A percentile compares a stretch with the other conserved stretches of the same genome.
Conservation (phyloP, 1,140 invertebrate species). For the Anastatus disparis region DNA sequence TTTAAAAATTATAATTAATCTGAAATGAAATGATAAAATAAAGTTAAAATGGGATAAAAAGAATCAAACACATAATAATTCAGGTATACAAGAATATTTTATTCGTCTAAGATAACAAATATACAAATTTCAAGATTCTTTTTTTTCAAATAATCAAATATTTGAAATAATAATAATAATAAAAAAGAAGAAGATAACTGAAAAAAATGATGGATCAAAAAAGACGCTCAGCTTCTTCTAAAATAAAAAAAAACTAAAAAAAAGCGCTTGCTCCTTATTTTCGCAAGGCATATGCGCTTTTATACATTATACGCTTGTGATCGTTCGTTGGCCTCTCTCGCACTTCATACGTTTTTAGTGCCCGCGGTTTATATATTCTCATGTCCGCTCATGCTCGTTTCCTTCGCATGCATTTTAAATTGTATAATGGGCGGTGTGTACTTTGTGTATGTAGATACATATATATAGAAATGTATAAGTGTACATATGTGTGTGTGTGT, state of each 20-base stretch:
- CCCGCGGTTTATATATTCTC: neutral
- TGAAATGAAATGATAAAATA: too few relatives aligned
- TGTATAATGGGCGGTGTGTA: constrained; percentile 18
- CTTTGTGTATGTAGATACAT: too few relatives aligned
- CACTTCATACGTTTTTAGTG: neutral
- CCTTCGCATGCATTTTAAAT: constrained; percentile 28
- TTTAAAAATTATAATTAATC: too few relatives aligned
- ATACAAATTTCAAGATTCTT: constrained; percentile 60
- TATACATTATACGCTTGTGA: too few relatives aligned
- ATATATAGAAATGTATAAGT: too few relatives aligned
- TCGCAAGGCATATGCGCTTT: too few relatives aligned
- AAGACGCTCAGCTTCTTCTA: neutral
- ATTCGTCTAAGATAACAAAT: constrained; percentile 69
- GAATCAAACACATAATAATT: constrained; percentile 43
- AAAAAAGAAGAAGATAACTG: constrained; percentile 28
- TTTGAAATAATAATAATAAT: constrained; percentile 15
- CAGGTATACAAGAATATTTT: constrained; percentile 69
- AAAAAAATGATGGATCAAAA: too few relatives aligned
- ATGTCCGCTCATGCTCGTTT: constrained; percentile 5
- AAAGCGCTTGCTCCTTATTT: neutral
- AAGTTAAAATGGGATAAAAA: too few relatives aligned
- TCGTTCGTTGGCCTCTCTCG: neutral
- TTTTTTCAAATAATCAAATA: constrained; percentile 20
- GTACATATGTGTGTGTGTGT: too few relatives aligned
- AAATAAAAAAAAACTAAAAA: too few relatives aligned